A percentile compares a stretch with the other conserved stretches of the same genome.
phyloP scores from a whole-genome alignment of 2,797 vertebrate species.

The Dermochelys coriacea region DNA sequence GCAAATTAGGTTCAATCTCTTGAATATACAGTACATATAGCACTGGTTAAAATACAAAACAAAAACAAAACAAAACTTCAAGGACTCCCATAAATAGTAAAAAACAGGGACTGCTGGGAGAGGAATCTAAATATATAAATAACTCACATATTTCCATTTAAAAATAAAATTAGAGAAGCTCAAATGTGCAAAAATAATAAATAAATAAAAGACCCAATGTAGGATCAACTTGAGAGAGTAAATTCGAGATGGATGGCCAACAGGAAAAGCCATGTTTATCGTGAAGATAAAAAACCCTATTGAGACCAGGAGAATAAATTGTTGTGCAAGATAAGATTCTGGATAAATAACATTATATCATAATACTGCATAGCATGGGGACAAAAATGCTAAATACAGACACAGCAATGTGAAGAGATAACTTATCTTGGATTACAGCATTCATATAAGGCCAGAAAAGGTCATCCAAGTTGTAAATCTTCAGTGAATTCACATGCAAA shows the following conservation, averaged over 20 bases:
- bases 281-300: neutral
- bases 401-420: too few relatives aligned
- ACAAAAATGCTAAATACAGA: neutral
- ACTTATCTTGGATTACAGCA: too few relatives aligned
- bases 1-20: neutral
- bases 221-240: neutral
- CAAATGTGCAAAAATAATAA: fast-evolving
- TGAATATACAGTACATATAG: neutral
- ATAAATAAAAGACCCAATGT: neutral
- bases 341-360: neutral
- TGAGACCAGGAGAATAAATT: neutral
- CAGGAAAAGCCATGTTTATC: neutral
- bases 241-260: neutral
- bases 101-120: neutral
- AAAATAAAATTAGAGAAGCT: neutral
- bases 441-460: too few relatives aligned
- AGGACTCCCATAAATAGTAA: neutral
- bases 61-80: neutral
- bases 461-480: too few relatives aligned
- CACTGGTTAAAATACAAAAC: too few relatives aligned
- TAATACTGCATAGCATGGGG: neutral
- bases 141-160: neutral
- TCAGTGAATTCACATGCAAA: neutral
- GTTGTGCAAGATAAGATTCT: neutral
- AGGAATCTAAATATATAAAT: neutral